Conservation (phyloP, 2,888 invertebrate species). For the Carabus problematicus region DNA sequence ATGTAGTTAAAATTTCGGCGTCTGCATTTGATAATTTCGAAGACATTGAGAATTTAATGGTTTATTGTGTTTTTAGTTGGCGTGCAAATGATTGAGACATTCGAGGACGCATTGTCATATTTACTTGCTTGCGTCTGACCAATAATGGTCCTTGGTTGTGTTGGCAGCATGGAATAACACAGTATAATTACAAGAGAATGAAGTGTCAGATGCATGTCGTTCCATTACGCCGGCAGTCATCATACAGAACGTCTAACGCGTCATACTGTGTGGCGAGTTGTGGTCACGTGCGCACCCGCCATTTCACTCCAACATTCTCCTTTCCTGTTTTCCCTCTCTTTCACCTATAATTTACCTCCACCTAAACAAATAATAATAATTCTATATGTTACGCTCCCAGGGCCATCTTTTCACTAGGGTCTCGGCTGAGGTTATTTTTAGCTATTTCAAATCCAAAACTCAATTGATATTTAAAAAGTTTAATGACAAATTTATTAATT, state of each 20-base stretch:
- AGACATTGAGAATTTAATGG: too few relatives aligned
- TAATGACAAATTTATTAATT: too few relatives aligned
- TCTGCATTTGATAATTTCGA: too few relatives aligned
- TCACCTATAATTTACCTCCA: too few relatives aligned
- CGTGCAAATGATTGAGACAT: neutral
- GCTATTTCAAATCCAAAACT: too few relatives aligned
- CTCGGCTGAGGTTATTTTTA: too few relatives aligned
- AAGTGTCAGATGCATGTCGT: constrained; percentile 24
- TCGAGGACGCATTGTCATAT: constrained; percentile 5
- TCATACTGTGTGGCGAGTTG: neutral
- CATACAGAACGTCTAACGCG: constrained; percentile 1
- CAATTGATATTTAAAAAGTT: too few relatives aligned
- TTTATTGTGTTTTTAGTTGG: too few relatives aligned
- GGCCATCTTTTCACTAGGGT: too few relatives aligned
- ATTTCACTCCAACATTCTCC: neutral
- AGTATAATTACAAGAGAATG: constrained; percentile 25
- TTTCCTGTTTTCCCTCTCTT: neutral
- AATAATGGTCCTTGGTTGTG: constrained; percentile 12
- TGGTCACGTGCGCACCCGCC: neutral
- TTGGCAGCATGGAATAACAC: constrained; percentile 22
- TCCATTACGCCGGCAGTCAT: constrained; percentile 16
- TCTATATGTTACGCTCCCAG: too few relatives aligned
- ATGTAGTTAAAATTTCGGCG: too few relatives aligned
- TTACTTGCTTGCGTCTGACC: constrained; percentile 1
- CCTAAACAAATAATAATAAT: too few relatives aligned